Conservation (phyloP, 2,113 vertebrate species). For the Lutjanus erythropterus region DNA sequence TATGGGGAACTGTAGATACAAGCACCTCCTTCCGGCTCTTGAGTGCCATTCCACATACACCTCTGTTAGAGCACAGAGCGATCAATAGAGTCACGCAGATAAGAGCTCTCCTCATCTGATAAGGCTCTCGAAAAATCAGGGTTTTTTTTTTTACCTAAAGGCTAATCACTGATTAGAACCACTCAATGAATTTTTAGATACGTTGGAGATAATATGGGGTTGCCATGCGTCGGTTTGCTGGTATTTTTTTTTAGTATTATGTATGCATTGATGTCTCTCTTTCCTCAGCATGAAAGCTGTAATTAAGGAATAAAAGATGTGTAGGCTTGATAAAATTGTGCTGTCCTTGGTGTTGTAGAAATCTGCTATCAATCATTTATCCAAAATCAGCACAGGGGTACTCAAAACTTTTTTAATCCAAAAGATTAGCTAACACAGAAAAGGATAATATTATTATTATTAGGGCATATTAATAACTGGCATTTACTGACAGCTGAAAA, state of each 20-base stretch:
- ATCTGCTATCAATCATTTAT: background rate
- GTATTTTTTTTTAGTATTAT: background rate
- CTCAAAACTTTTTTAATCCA: background rate
- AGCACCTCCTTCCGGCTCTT: conserved; percentile 73
- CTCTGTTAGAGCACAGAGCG: conserved; percentile 71
- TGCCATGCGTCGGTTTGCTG: conserved; percentile 15
- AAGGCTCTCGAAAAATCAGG: conserved; percentile 74
- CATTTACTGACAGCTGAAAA: background rate
- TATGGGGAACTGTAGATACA: conserved; percentile 67
- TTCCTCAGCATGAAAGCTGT: conserved; percentile 6
- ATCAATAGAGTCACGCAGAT: conserved; percentile 84
- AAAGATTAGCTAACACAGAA: background rate
- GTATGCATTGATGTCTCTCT: conserved; percentile 12
- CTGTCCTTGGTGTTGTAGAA: background rate
- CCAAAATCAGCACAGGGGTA: background rate
- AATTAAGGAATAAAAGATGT: conserved; percentile 21
- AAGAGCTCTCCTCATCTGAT: conserved; percentile 84
- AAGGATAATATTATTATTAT: background rate
- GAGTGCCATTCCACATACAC: conserved; percentile 69
- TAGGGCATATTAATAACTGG: background rate
- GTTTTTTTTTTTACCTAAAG: conserved; percentile 78
- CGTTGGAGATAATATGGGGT: conserved; percentile 16
- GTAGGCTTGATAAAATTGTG: background rate
- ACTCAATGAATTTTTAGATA: conserved; percentile 49
- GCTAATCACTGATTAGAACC: conserved; percentile 80